Conservation (phyloP, 2,797 vertebrate genomes). For the Argyrosomus regius region DNA sequence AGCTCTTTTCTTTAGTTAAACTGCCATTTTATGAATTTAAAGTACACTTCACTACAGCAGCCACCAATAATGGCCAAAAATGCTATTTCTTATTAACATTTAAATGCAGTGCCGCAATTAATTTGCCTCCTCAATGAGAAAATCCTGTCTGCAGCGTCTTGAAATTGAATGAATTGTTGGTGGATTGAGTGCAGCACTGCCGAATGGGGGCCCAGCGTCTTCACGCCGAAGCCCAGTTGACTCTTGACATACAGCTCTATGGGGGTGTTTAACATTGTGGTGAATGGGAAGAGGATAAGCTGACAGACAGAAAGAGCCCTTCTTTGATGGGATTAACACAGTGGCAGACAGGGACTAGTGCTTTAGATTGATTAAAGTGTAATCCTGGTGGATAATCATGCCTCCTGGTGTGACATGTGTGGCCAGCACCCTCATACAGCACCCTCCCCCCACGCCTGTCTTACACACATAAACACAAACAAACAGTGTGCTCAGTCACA, state of each 20-base stretch:
- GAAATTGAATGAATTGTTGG: constrained; percentile 54
- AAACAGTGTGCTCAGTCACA: constrained; percentile 21
- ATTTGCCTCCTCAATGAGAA: constrained; percentile 48
- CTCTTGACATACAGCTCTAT: constrained; percentile 74
- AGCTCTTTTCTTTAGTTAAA: background rate
- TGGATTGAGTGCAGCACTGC: constrained; percentile 36
- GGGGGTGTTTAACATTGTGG: constrained; percentile 67
- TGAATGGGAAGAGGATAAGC: constrained; percentile 73
- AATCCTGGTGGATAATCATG: constrained; percentile 83
- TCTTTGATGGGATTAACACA: constrained; percentile 80
- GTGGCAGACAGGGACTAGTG: constrained; percentile 76
- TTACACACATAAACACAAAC: constrained; percentile 47
- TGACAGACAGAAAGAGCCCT: constrained; percentile 78
- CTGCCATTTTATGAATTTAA: constrained; percentile 24
- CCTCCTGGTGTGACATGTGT: constrained; percentile 77
- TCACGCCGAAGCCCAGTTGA: constrained; percentile 42
- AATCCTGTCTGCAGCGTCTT: constrained; percentile 45
- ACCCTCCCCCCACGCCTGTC: constrained; percentile 4
- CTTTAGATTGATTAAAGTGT: constrained; percentile 85
- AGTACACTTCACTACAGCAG: constrained; percentile 5
- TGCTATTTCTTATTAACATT: constrained; percentile 4
- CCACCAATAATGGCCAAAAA: constrained; percentile 3
- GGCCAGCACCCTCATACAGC: constrained; percentile 48
- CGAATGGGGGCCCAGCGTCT: constrained; percentile 18
- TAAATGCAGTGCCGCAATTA: constrained; percentile 32